Evolutionary conservation across 2,888 invertebrate genomes (phyloP), one percentile per base, ranked within the genome.

Genomic region (Rosalia funebris): DNA sequence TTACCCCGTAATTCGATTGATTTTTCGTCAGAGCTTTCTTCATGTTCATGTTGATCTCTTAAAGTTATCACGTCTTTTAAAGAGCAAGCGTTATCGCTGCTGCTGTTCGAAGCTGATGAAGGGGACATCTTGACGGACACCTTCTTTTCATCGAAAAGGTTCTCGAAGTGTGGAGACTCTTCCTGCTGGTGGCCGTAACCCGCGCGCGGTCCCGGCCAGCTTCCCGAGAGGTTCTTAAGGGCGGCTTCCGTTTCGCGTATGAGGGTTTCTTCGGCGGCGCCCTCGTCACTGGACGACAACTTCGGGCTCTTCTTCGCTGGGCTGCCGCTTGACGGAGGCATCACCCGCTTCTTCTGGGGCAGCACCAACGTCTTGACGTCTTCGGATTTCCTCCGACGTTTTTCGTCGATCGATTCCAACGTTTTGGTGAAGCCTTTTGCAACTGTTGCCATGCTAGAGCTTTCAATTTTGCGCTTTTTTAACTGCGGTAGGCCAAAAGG

Each of bases 241-340:
- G 94, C 94, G 1, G 92, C 92, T 78, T 95, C 94, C 1, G 95
- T 94, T 80, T 95, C 95, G 48, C 92, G 85, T 64, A 95, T 92
- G 54, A 93, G 84, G 0, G 89, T 90, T 78, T 95, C 95, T 75
- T 93, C 91, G 71, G 92, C 92, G 11, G 73, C 75, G 48, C 77
- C 77, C 52, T 81, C 82, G 55, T 77, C 76, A 34, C 64, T 71
- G 2, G 63, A 79, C 72, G 65, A 81, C 69, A 72, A 83, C 83
- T 77, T 86, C 81, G 73, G 85, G 81, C 69, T 75, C 65, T 82
- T 82, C 69, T 81, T 81, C 3, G 76, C 72, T 2, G 81, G 79
- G 66, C 80, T 80, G 34, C 65, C 70, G 5, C 72, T 60, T n/a
- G 76, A 71, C 2, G 71, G 66, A 1, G 80, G 80, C 25, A 84